Percentiles rank a stretch among this genome's conserved stretches.
Evolutionary conservation across 2,888 invertebrate species (phyloP).

Genomic region (Acanthosepion esculentum): DNA sequence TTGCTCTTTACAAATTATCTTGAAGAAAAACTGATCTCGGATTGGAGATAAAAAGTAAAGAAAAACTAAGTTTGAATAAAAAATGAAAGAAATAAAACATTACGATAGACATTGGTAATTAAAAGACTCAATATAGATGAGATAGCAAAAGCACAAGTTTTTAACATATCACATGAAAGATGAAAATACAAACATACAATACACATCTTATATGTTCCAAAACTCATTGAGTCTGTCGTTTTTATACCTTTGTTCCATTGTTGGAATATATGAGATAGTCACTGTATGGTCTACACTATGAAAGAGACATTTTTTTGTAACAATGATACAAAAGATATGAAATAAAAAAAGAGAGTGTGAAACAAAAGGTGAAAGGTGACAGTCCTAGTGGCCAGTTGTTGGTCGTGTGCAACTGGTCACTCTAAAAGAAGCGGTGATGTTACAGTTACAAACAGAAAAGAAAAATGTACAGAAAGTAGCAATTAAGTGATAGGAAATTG

Average conservation of each 20-base stretch:
- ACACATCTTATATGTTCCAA: background rate
- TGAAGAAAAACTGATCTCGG: too few species aligned
- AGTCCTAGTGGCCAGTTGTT: background rate
- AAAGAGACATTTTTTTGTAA: background rate
- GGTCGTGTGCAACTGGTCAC: background rate
- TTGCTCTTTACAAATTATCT: too few species aligned
- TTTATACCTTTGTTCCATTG: too few species aligned
- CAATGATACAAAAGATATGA: background rate
- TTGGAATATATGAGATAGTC: background rate
- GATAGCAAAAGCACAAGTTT: too few species aligned
- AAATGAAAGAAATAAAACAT: too few species aligned
- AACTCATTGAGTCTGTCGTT: background rate
- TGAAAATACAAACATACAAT: background rate
- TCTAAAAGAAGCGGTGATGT: background rate
- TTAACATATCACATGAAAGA: too few species aligned
- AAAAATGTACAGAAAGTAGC: background rate
- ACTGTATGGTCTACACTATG: background rate
- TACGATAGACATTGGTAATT: too few species aligned
- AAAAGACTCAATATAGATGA: too few species aligned
- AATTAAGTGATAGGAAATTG: background rate
- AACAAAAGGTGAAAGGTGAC: background rate
- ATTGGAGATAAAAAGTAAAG: too few species aligned
- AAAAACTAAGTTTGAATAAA: too few species aligned
- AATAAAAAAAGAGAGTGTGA: background rate
- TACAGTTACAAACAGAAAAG: background rate